Base-by-base conservation (phyloP, 1,140 invertebrate species). In the Macrotrachela quadricornifera region DNA sequence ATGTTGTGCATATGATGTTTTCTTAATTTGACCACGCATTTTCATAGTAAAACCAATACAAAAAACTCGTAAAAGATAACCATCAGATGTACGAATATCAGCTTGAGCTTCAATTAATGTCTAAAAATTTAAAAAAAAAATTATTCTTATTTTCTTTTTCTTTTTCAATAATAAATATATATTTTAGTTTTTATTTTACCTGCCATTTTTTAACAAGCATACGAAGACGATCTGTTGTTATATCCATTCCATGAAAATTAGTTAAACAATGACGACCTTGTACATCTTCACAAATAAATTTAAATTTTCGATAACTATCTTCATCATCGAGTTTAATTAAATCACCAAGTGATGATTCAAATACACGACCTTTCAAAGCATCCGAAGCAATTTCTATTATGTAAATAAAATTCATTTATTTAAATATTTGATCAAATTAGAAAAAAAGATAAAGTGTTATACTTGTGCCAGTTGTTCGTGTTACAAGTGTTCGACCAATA, bases 161-260 rank as follows among this genome's bases (percentile, higher is more conserved):
- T n/a, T 30, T 30, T 30, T 30, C 8, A 30, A 30, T 30, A 30
- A 30, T 30, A 4, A 30, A 30, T 30, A n/a, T n/a, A n/a, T n/a
- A n/a, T n/a, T n/a, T n/a, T n/a, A n/a, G n/a, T n/a, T n/a, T 30
- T 30, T 8, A 30, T 4, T 8, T 30, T 30, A 30, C 21, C 74
- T 81, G 80, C 90, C 90, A 96, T 74, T 97, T 97, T 72, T 96
- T 97, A 0, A 97, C 88, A 85, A 96, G 95, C 40, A 86, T 94
- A 59, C 83, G 78, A 47, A 96, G 77, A 70, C 96, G 97, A 66
- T 97, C 92, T 51, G 90, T 94, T 50, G 94, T 97, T 60, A 97
- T 76, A 64, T 91, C 85, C 91, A 97, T 97, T 8, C 92, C 91
- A 62, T 99, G 87, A 76, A 99, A 99, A 68, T 97, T 97, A 58